These are phyloP conservation scores for Fragum fragum DNA, from an alignment of 2,888 invertebrate species.

Conservation along the genomic window DNA sequence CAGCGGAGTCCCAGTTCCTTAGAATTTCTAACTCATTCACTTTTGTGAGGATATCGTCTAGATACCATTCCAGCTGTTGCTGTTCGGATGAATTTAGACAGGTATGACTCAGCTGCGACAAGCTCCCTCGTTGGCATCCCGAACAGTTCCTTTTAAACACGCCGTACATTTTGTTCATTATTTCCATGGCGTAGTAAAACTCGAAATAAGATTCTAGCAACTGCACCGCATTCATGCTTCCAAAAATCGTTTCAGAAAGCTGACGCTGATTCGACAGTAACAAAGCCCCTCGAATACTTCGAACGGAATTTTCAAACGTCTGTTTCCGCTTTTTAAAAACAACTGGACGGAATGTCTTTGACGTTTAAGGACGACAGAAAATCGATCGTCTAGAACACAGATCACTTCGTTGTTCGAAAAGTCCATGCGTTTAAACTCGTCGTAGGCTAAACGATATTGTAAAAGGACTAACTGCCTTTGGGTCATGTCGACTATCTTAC, in stretches of 20 bases:
- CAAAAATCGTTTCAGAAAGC: constrained; percentile 1
- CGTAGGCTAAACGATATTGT: constrained; percentile 17
- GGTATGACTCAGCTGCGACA: constrained; percentile 33
- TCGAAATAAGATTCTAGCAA: constrained; percentile 35
- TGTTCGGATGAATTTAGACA: constrained; percentile 15
- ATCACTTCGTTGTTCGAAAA: constrained; percentile 19
- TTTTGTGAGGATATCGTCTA: constrained; percentile 24
- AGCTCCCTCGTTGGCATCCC: constrained; percentile 18
- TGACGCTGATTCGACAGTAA: constrained; percentile 11
- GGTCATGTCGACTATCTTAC: constrained; percentile 4
- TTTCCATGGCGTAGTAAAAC: constrained; percentile 33
- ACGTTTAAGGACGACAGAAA: constrained; percentile 33
- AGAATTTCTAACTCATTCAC: constrained; percentile 27
- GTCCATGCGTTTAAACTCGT: constrained; percentile 24
- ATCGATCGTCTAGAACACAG: constrained; percentile 24
- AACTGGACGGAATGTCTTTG: constrained; percentile 31
- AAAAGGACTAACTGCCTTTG: constrained; percentile 33
- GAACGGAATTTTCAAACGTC: constrained; percentile 36
- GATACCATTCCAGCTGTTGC: constrained; percentile 6
- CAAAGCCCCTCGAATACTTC: constrained; percentile 27
- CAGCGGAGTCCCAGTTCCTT: constrained; percentile 21
- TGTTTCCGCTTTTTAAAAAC: constrained; percentile 27
- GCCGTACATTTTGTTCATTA: constrained; percentile 27
- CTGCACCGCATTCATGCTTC: neutral
- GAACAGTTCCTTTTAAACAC: constrained; percentile 31